Base-by-base conservation (phyloP, 2,113 vertebrate species). In the Myiagra hebetior region DNA sequence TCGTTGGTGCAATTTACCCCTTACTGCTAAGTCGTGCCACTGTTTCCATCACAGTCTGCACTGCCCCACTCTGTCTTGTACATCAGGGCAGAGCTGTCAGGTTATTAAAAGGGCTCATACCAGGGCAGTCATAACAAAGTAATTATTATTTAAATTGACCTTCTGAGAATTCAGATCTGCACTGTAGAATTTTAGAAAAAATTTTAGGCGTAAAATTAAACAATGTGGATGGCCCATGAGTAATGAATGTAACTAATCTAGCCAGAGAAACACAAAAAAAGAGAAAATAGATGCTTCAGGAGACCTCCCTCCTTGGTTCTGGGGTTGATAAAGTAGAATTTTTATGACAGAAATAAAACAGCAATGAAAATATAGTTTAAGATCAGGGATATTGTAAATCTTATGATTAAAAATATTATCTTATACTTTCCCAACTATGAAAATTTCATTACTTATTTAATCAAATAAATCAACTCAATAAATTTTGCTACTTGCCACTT, bases 381-480 rank as follows among this genome's bases (percentile, higher is more conserved):
- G 37, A 95, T 93, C 39, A 55, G 50, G 91, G 30, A 87, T 52
- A 62, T 1, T 63, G 52, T 85, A 82, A 89, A 87, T 68, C 81
- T 96, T 84, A 49, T 15, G 7, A 96, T 80, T 64, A 90, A 63
- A 84, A 95, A 82, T 92, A 95, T 84, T 83, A 96, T 93, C 94
- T 95, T 77, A 85, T 93, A 82, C 84, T 93, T 95, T 46, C 18
- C 67, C 44, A 18, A 89, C 90, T 93, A 93, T 92, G 75, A 76
- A 95, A 95, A 95, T 93, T 92, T 89, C 95, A 86, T 85, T 86
- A 68, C 56, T 92, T 77, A 59, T 80, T 96, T 95, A 95, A 97
- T 92, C 49, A 96, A 78, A 90, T 91, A 95, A 94, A 92, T 91
- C 87, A 80, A 74, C 72, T 41, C 23, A 62, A 90, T 93, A 87